Evolutionary conservation across 2,888 invertebrate genomes (phyloP), one percentile per base, ranked within the genome.

Genomic region (Gortyna flavago): DNA sequence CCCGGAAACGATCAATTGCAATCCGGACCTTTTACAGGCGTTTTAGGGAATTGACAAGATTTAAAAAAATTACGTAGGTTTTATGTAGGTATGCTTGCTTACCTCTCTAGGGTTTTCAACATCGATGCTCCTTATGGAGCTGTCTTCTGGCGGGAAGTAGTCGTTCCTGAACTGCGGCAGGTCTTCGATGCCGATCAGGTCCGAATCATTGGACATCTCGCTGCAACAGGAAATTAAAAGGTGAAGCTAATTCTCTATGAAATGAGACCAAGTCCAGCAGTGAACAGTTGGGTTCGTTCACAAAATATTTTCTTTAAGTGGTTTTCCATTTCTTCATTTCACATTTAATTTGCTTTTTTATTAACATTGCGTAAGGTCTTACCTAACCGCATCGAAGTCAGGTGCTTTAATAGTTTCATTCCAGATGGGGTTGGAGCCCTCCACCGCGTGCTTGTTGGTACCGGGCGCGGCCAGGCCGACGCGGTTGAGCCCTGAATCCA

Each of bases 381-480:
- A 97, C 97, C 97, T 97, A 38, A 95, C 87, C 6, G 95, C 93
- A 81, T 97, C 97, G 80, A 97, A 96, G 84, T 97, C 96, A 0
- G 95, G 96, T 0, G 95, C 94, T 71, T 94, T 96, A 65, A 96
- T 89, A 77, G 95, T 94, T 80, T 97, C 97, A 88, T 97, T 97
- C 96, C 97, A 98, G 41, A 98, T 97, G 4, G 98, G 98, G 94
- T 98, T 98, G 70, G 98, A 97, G 32, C 98, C 98, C 90, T 98
- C 97, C 3, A 97, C 93, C 0, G 98, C 97, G 93, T 97, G 97
- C 85, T 97, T 97, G 94, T 98, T 98, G 70, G 98, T 98, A 61
- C 97, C 97, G 16, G 98, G 98, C 5, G 97, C 97, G 1, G 96
- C 94, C 68, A 95, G 88, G 0, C 95, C 97, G 25, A 93, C 93